Percentiles rank a stretch among this genome's conserved stretches.
Conservation (phyloP, 2,113 vertebrate species). For the Maccullochella peelii region DNA sequence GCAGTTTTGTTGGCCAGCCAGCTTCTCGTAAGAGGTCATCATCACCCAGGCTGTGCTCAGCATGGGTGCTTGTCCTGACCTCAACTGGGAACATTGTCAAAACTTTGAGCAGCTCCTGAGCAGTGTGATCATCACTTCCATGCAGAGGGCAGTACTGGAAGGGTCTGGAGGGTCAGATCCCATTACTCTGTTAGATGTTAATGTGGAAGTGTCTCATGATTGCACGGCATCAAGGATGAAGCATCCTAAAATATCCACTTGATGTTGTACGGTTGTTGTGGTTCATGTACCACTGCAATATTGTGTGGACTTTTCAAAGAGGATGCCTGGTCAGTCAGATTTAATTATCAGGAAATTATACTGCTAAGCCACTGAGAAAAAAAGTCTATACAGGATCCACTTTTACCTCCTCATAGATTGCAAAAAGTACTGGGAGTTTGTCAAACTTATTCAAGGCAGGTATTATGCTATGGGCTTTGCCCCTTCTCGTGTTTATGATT, state of each 20-base stretch:
- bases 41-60: constrained; percentile 7
- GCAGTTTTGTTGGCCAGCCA: constrained; percentile 1
- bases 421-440: background rate
- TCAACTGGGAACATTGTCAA: constrained; percentile 10
- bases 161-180: background rate
- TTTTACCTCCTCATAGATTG: background rate
- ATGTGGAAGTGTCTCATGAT: background rate
- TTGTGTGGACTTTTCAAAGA: background rate
- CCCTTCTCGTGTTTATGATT: background rate
- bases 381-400: background rate
- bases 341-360: background rate
- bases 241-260: background rate
- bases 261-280: background rate
- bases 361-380: background rate
- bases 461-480: background rate
- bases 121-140: background rate
- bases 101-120: background rate
- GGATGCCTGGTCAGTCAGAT: background rate
- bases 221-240: background rate
- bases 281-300: background rate
- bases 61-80: background rate
- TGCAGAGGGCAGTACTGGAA: background rate
- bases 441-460: background rate
- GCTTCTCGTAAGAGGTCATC: background rate
- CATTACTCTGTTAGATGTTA: background rate